Evolutionary conservation across 2,113 vertebrate genomes (phyloP).

Genomic region (Piprites chloris): DNA sequence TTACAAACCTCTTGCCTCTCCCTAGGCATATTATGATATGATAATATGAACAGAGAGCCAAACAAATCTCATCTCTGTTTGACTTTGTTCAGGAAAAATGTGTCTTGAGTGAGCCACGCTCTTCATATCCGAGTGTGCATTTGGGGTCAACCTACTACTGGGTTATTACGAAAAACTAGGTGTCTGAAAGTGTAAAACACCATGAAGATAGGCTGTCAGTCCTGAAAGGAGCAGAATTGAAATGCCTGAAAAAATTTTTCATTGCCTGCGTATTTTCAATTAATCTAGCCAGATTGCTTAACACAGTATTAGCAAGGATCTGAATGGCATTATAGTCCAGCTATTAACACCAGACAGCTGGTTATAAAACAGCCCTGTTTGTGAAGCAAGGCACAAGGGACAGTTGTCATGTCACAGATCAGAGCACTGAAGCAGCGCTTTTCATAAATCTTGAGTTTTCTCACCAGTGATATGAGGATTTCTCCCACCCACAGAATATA

Average conservation of each 20-base stretch:
- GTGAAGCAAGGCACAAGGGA: accelerated
- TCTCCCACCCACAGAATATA: accelerated
- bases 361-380: background rate
- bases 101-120: background rate
- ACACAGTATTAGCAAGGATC: background rate
- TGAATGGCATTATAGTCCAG: background rate
- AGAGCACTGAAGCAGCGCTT: accelerated
- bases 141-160: accelerated
- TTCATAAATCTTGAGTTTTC: background rate
- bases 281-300: background rate
- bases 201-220: background rate
- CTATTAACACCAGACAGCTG: background rate
- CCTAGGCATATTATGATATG: no score
- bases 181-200: background rate
- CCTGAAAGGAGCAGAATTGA: background rate
- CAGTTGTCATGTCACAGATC: background rate
- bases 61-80: background rate
- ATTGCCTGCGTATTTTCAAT: background rate
- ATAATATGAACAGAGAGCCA: background rate
- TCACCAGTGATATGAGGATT: accelerated
- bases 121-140: background rate
- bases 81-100: background rate
- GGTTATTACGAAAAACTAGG: background rate
- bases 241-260: background rate
- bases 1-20: background rate